Base-by-base conservation (phyloP, 2,113 vertebrate species). In the Cyprinodon tularosa region DNA sequence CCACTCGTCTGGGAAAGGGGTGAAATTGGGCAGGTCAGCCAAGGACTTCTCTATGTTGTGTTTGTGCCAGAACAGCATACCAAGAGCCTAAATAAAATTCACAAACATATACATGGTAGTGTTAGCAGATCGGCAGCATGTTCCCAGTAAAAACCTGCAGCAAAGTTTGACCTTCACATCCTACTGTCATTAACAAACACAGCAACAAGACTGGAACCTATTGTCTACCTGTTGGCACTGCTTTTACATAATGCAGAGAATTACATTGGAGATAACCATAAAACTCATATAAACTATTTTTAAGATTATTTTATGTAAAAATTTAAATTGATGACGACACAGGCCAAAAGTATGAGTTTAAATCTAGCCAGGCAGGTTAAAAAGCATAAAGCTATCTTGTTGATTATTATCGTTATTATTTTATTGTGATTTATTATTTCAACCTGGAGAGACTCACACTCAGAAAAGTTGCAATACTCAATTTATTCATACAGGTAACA, bases 21-120 rank as follows among this genome's bases (percentile, higher is more conserved):
- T 99, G 93, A 99, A 99, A 91, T 99, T 99, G 0, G 97, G 96
- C 73, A 99, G 95, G 90, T 98, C 97, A 10, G 97, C 97, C 82
- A 99, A 95, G 74, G 97, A 99, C 92, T 96, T 97, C 93, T 99
- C 98, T 53, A 99, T 98, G 92, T 98, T 97, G 93, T 99, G 98
- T 79, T 98, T 98, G 91, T 99, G 98, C 97, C 98, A 99, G 93
- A 99, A 99, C 71, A 99, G 93, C 98, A 99, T 99, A 77, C 98
- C 97, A 37, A 99, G 94, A 64, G 98, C 98, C 98, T 99, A 93
- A 4, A 50, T 0, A 57, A 29, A 57, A 70, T 57, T 68, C 62
- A 53, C 39, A 68, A 66, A 79, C 45, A 64, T 11, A 57, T n/a
- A 48, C 17, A 59, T 57, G 50, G 50, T 57, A 29, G 50, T 57